These are phyloP conservation scores for Sparidentex hasta DNA, from an alignment of 2,797 vertebrate genomes.

Conservation along the genomic window DNA sequence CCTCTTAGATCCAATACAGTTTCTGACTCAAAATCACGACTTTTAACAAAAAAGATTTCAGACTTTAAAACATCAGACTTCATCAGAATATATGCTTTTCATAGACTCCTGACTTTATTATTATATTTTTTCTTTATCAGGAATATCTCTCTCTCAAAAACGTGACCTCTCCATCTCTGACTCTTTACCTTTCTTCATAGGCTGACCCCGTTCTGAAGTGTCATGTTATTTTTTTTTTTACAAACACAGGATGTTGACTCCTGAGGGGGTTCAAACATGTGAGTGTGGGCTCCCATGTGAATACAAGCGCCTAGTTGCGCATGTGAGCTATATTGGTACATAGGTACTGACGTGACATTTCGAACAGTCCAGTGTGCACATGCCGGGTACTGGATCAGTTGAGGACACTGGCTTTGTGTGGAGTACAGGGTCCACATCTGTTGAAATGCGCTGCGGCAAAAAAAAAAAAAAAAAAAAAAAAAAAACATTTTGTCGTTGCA, in stretches of 20 bases:
- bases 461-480: too few relatives aligned
- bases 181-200: neutral
- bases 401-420: neutral
- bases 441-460: neutral
- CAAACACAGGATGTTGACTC: neutral
- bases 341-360: conserved; percentile 12
- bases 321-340: neutral
- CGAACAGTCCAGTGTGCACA: conserved; percentile 2
- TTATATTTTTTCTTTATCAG: too few relatives aligned
- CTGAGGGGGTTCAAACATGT: neutral
- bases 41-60: too few relatives aligned
- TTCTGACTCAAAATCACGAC: neutral
- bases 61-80: neutral
- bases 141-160: neutral
- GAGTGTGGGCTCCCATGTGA: neutral
- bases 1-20: neutral
- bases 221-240: neutral
- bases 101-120: neutral
- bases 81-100: neutral
- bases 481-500: neutral
- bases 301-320: neutral
- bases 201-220: neutral
- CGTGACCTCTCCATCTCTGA: neutral
- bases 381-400: neutral
- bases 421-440: conserved; percentile 3